Conservation (phyloP, 2,113 vertebrate species). For the Notothenia rossii region DNA sequence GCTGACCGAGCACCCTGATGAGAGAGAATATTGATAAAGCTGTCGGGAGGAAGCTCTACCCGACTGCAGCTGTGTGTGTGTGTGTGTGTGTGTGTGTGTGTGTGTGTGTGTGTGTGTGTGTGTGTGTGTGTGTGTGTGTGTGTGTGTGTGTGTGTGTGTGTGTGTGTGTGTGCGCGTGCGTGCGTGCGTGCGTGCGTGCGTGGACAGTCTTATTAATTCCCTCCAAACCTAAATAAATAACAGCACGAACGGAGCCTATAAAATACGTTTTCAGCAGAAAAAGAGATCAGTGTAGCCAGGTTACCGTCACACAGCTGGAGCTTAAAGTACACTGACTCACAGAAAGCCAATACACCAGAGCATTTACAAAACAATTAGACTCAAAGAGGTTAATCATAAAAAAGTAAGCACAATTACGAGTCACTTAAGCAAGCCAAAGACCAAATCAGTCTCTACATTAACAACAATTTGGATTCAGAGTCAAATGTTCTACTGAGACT, state of each 20-base stretch:
- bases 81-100: not conserved
- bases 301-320: not conserved
- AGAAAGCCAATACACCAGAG: not conserved
- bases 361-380: no score
- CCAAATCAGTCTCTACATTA: no score
- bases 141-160: not conserved
- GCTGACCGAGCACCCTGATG: constrained; percentile 74
- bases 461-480: no score
- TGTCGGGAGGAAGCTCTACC: constrained; percentile 62
- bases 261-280: constrained; percentile 17
- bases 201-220: constrained; percentile 33
- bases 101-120: not conserved
- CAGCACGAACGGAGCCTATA: constrained; percentile 27
- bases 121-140: not conserved
- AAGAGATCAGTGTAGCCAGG: not conserved
- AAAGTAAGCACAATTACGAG: no score
- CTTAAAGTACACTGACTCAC: not conserved
- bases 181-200: no score
- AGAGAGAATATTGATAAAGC: constrained; percentile 82
- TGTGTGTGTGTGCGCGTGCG: not conserved
- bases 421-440: no score
- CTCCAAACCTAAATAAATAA: constrained; percentile 35
- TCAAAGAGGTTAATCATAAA: no score
- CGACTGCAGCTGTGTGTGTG: constrained; percentile 19
- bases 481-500: no score